A percentile compares a stretch with the other conserved stretches of the same genome.
Conservation (phyloP, 2,888 invertebrate species). For the Anthoptus insignis region DNA sequence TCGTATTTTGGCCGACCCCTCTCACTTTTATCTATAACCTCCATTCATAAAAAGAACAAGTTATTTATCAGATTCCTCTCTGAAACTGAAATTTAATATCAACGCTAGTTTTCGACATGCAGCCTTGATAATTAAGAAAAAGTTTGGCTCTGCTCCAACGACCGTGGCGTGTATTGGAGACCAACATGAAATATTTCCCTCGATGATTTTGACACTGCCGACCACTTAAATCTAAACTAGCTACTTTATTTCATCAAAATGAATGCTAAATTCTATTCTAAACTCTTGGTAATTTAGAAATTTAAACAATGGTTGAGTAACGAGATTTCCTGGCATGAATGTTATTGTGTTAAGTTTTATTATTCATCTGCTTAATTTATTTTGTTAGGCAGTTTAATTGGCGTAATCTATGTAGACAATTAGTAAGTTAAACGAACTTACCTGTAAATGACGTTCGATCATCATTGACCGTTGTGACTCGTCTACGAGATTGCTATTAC, state of each 20-base stretch:
- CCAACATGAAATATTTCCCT: slow-evolving; percentile 33
- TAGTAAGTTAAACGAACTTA: slow-evolving; percentile 1
- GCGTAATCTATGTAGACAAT: slow-evolving; percentile 19
- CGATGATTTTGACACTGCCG: slow-evolving; percentile 26
- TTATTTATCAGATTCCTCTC: slow-evolving; percentile 15
- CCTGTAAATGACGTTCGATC: not conserved
- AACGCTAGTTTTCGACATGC: slow-evolving; percentile 18
- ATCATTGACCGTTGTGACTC: not conserved
- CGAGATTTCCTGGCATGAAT: slow-evolving; percentile 87
- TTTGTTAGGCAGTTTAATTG: slow-evolving; percentile 24
- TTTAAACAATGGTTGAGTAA: slow-evolving; percentile 65
- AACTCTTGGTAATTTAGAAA: slow-evolving; percentile 18
- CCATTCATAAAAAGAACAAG: slow-evolving; percentile 13
- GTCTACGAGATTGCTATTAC: not conserved
- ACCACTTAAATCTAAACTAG: slow-evolving; percentile 27
- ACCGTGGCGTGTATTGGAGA: slow-evolving; percentile 20
- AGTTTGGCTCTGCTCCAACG: slow-evolving; percentile 28
- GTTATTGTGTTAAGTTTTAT: slow-evolving; percentile 54
- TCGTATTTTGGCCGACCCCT: slow-evolving; percentile 1
- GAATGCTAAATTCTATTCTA: slow-evolving; percentile 15
- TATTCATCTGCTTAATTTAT: slow-evolving; percentile 25
- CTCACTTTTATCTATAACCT: slow-evolving; percentile 13
- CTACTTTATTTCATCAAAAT: slow-evolving; percentile 28
- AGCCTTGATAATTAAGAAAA: slow-evolving; percentile 30
- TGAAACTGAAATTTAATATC: slow-evolving; percentile 9